A percentile compares a stretch with the other conserved stretches of the same genome.
phyloP scores from a whole-genome alignment of 2,113 vertebrate genomes.

The Amphiprion percula region DNA sequence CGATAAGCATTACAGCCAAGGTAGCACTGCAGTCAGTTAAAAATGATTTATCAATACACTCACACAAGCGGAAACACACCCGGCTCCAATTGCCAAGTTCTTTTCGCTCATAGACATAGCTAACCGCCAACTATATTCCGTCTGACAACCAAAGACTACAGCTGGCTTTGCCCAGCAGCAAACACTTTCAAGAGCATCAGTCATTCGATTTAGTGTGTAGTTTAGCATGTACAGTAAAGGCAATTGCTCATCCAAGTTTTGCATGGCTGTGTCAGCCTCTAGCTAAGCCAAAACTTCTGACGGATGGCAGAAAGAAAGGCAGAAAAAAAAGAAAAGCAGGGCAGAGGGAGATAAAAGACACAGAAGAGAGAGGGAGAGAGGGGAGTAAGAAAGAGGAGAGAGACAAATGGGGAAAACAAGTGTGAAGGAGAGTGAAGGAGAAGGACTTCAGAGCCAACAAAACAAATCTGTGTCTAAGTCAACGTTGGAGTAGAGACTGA shows the following conservation, averaged over 20 bases:
- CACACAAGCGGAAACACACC: constrained; percentile 56
- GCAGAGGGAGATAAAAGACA: constrained; percentile 47
- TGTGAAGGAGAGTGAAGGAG: constrained; percentile 77
- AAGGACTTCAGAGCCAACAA: constrained; percentile 75
- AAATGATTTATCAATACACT: constrained; percentile 81
- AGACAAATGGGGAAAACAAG: constrained; percentile 73
- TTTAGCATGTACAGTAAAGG: constrained; percentile 78
- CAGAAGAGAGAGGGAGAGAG: constrained; percentile 6
- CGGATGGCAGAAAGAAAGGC: constrained; percentile 56
- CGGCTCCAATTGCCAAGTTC: constrained; percentile 55
- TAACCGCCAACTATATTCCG: constrained; percentile 52
- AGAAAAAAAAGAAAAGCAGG: constrained; percentile 25
- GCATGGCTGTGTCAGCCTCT: constrained; percentile 70
- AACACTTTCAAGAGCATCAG: constrained; percentile 72
- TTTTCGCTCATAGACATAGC: constrained; percentile 49
- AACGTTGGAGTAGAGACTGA: constrained; percentile 49
- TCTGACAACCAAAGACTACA: constrained; percentile 70
- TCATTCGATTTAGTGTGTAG: constrained; percentile 68
- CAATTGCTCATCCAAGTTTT: constrained; percentile 72
- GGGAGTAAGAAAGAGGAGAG: constrained; percentile 26
- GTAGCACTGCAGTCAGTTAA: constrained; percentile 75
- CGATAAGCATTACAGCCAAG: constrained; percentile 75
- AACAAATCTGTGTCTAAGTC: constrained; percentile 72
- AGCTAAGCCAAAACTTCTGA: constrained; percentile 76
- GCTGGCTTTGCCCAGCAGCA: constrained; percentile 67